These are phyloP conservation scores for Dendrocincla fuliginosa DNA, from an alignment of 2,797 vertebrate genomes.

Conservation along the genomic window DNA sequence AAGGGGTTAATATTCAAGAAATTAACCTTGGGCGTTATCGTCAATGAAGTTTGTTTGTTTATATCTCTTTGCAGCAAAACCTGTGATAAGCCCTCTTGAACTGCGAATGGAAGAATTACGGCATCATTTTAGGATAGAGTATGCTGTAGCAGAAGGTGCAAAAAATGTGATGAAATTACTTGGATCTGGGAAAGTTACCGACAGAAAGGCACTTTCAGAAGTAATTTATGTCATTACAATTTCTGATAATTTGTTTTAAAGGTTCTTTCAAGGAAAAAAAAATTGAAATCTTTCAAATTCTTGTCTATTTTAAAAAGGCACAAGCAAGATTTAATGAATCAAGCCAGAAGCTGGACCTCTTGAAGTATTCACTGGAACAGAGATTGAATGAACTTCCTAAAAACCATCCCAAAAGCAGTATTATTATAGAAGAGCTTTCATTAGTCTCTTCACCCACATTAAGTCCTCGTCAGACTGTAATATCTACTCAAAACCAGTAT, in stretches of 20 bases:
- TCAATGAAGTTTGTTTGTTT: conserved; percentile 51
- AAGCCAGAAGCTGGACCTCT: conserved; percentile 93
- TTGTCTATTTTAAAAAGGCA: conserved; percentile 77
- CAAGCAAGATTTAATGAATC: conserved; percentile 96
- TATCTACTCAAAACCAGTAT: conserved; percentile 93
- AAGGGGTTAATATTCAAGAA: not conserved
- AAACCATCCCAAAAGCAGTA: conserved; percentile 92
- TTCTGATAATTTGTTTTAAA: conserved; percentile 46
- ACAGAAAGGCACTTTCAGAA: conserved; percentile 95
- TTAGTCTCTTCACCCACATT: conserved; percentile 89
- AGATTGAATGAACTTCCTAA: conserved; percentile 92
- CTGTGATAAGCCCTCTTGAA: conserved; percentile 94
- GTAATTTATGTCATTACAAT: conserved; percentile 70
- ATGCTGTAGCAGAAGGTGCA: conserved; percentile 95
- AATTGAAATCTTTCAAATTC: not conserved
- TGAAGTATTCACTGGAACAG: conserved; percentile 94
- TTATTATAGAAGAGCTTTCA: conserved; percentile 94
- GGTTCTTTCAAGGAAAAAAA: not conserved
- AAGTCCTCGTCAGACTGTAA: conserved; percentile 90
- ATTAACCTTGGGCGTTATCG: not conserved
- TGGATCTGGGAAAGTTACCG: conserved; percentile 92
- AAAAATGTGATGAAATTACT: conserved; percentile 98
- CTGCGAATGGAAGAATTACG: conserved; percentile 95
- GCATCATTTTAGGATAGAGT: conserved; percentile 96
- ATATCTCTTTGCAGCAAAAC: conserved; percentile 82